A percentile compares a stretch with the other conserved stretches of the same genome.
Conservation (phyloP, 1,140 invertebrate genomes). For the Matsumurasca onukii region DNA sequence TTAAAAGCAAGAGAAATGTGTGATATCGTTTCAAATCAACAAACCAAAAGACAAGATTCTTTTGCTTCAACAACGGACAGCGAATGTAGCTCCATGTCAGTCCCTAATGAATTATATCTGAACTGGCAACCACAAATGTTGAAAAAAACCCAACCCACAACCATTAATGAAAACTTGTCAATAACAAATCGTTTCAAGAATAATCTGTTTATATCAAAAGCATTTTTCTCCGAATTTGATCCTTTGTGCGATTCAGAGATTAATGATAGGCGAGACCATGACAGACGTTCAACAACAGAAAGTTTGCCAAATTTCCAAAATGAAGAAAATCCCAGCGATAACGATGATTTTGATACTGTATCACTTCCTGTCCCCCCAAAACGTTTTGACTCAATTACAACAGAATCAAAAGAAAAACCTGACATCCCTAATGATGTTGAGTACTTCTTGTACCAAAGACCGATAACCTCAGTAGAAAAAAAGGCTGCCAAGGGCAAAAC, state of each 20-base stretch:
- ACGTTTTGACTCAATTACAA: conserved; percentile 39
- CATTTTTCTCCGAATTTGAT: conserved; percentile 45
- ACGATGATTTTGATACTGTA: conserved; percentile 25
- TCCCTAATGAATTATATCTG: conserved; percentile 37
- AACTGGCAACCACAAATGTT: conserved; percentile 29
- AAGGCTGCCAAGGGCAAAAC: too few relatives aligned
- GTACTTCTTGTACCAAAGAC: conserved; percentile 36
- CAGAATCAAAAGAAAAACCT: conserved; percentile 4
- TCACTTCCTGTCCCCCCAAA: conserved; percentile 39
- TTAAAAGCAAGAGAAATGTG: neutral
- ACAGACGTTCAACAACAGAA: neutral
- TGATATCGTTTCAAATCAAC: conserved; percentile 1
- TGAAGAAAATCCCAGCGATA: conserved; percentile 8
- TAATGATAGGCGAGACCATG: neutral
- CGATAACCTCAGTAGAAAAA: too few relatives aligned
- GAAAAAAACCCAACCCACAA: too few relatives aligned
- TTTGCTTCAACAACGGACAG: conserved; percentile 31
- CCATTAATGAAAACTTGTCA: neutral
- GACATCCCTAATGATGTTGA: conserved; percentile 33
- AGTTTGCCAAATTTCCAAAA: conserved; percentile 3
- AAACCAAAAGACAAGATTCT: conserved; percentile 12
- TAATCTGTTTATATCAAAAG: conserved; percentile 33
- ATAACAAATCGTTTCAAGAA: conserved; percentile 24
- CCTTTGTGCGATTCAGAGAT: conserved; percentile 39
- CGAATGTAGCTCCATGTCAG: conserved; percentile 28